Evolutionary conservation across 2,113 vertebrate genomes (phyloP), one percentile per base, ranked within the genome.

Genomic region (Hypomesus transpacificus): DNA sequence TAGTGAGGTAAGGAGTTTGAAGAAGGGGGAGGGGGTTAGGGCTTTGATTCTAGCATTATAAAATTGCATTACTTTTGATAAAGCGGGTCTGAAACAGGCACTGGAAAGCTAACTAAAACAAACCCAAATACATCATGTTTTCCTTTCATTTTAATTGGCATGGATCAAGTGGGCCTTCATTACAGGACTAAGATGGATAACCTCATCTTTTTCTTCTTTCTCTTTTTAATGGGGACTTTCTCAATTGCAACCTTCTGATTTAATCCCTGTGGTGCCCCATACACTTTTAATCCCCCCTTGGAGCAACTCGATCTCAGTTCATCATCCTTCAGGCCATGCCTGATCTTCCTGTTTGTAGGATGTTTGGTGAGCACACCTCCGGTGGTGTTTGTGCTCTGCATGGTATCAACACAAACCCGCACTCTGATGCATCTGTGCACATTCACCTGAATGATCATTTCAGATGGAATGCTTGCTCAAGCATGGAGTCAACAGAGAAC

Each of bases 131-230:
- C 79, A 78, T 84, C 75, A 73, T 83, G 75, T 79, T 85, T 79
- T 53, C 13, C 53, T 77, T 73, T 72, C 76, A 58, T 78, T 82
- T 75, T 87, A 87, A 82, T 82, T 84, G 82, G 82, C 84, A 77
- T 73, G 68, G 82, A 87, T 87, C 85, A 87, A 85, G 85, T 81
- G 75, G n/a, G 21, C 76, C 80, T 85, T 87, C 84, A 89, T 87
- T 87, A 82, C 78, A 58, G 20, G 64, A 82, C 82, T 80, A 81
- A 86, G 85, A 90, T 84, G 86, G 86, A 88, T 87, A 85, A 87
- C 80, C 84, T 78, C 65, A 77, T 83, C 78, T 72, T 71, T 74
- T 59, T 73, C 81, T 24, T 61, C 67, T 58, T 58, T 80, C 74
- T 78, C 81, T 61, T 83, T 86, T 86, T 88, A 88, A 90, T 87